These are phyloP conservation scores for Dasysyrphus tricinctus DNA, from an alignment of 2,888 invertebrate genomes.

Conservation along the genomic window DNA sequence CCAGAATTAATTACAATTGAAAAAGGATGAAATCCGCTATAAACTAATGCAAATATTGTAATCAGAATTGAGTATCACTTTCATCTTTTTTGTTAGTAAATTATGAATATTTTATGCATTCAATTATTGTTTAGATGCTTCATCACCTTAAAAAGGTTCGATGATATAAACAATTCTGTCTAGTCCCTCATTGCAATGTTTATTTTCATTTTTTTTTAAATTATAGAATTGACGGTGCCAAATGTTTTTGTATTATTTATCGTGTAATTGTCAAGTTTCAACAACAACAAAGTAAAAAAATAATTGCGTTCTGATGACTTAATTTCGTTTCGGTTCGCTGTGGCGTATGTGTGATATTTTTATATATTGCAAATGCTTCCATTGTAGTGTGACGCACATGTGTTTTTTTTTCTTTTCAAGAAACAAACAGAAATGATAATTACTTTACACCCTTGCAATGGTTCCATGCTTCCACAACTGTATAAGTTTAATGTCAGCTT, in stretches of 20 bases:
- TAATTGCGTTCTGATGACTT: conserved; percentile 20
- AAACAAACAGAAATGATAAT: conserved; percentile 3
- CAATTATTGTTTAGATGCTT: not conserved
- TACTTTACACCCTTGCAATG: conserved; percentile 16
- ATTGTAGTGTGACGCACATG: conserved; percentile 4
- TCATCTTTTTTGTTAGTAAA: not conserved
- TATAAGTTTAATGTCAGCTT: not conserved
- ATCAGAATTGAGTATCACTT: not conserved
- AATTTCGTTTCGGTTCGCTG: conserved; percentile 26
- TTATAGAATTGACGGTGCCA: not conserved
- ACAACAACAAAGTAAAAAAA: not conserved
- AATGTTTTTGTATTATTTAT: not conserved
- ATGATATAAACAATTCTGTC: conserved; percentile 2
- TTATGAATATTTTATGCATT: not conserved
- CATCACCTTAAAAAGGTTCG: not conserved
- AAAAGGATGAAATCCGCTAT: not conserved
- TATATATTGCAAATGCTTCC: not conserved
- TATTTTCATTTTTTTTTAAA: not conserved
- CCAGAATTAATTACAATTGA: not conserved
- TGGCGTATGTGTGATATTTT: conserved; percentile 42
- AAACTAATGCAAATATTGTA: not conserved
- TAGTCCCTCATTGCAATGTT: not conserved
- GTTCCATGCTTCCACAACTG: not conserved
- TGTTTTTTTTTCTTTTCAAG: not conserved
- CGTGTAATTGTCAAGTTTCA: not conserved